A percentile compares a stretch with the other conserved stretches of the same genome.
These are phyloP conservation scores for Caerostris extrusa DNA, from an alignment of 1,140 invertebrate genomes.

Conservation along the genomic window DNA sequence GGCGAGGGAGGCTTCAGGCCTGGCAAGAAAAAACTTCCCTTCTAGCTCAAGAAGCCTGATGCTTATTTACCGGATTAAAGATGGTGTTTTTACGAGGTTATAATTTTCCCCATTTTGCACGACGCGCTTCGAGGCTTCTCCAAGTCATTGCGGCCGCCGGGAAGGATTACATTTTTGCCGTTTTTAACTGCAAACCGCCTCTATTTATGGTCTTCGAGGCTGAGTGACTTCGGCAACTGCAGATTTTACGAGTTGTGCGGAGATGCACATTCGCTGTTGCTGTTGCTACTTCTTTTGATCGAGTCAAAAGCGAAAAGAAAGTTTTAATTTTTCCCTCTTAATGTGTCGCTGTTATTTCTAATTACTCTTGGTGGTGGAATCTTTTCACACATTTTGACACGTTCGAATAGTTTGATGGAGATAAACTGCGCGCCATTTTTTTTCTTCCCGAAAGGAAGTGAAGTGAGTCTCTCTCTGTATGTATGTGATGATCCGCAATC, in stretches of 20 bases:
- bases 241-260: neutral
- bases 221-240: slow-evolving; percentile 53
- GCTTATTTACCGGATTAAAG: slow-evolving; percentile 67
- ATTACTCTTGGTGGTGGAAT: slow-evolving; percentile 24
- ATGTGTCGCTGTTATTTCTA: slow-evolving; percentile 27
- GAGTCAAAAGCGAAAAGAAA: slow-evolving; percentile 53
- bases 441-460: neutral
- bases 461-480: neutral
- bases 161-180: slow-evolving; percentile 69
- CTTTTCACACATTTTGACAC: slow-evolving; percentile 31
- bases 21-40: slow-evolving; percentile 3
- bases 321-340: slow-evolving; percentile 68
- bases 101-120: slow-evolving; percentile 60
- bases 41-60: neutral
- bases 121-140: neutral
- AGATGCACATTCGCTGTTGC: neutral
- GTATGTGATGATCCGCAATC: slow-evolving; percentile 44
- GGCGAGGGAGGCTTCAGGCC: neutral
- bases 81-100: slow-evolving; percentile 71
- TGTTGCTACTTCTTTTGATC: slow-evolving; percentile 21
- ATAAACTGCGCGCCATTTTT: neutral
- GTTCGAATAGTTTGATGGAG: slow-evolving; percentile 13
- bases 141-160: slow-evolving; percentile 11
- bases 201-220: slow-evolving; percentile 60
- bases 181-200: slow-evolving; percentile 58